Evolutionary conservation across 2,888 invertebrate species (phyloP), one percentile per base, ranked within the genome.

Genomic region (Crossocerus cetratus): DNA sequence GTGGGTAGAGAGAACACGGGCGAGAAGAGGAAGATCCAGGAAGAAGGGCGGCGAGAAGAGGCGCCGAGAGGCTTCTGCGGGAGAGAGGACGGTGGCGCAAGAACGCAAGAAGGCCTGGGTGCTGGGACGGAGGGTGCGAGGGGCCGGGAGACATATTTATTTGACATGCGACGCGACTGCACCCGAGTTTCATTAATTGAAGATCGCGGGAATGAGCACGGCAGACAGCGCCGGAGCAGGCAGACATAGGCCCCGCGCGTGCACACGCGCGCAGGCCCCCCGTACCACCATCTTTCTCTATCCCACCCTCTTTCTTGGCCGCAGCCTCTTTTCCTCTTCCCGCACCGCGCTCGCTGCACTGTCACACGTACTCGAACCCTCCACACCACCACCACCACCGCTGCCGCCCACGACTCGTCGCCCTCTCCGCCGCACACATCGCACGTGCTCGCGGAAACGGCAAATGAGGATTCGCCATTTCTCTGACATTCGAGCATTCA

Each of bases 111-210:
- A 32, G 65, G 66, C 62, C 32, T 49, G 16, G 49, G 49, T 49
- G 49, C 49, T 16, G 49, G 49, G 4, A 72, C 65, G 69, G 65
- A 70, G 70, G 75, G 81, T 77, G 78, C 75, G 83, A 74, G 66
- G 77, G 83, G 81, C 82, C 77, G 84, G 86, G 86, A 88, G 90
- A 89, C 89, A 90, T 90, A 90, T 90, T 90, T 90, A 90, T 90
- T 90, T 90, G 90, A 90, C 90, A 87, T 90, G 90, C 89, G 89
- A 90, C 89, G 89, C 89, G 89, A 89, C 90, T 89, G 90, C 89
- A 89, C 84, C 89, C 89, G 89, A 90, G 90, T 90, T 90, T 90
- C 90, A 90, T 90, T 90, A 90, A 90, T 90, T 90, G 89, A 89
- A 90, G 90, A 90, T 90, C 90, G 89, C 89, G 87, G 86, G 87